Percentiles rank a stretch among this genome's conserved stretches.
These are phyloP conservation scores for Stegastes partitus DNA, from an alignment of 2,113 vertebrate species.

Conservation along the genomic window DNA sequence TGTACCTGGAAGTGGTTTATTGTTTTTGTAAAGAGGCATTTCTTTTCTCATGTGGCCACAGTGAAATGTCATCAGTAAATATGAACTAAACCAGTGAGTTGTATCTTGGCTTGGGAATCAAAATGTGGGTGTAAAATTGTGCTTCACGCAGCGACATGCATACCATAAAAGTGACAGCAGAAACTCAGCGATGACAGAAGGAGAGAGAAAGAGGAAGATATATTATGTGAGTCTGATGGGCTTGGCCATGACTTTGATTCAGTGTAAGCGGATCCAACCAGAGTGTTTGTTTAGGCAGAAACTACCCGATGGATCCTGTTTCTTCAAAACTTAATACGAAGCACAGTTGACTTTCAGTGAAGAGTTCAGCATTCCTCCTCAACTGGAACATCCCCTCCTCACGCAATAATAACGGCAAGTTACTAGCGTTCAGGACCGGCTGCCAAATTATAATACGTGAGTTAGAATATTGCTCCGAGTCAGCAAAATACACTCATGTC, in stretches of 20 bases:
- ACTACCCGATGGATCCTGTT: constrained; percentile 26
- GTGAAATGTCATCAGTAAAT: constrained; percentile 21
- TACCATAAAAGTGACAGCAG: constrained; percentile 47
- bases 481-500: constrained; percentile 32
- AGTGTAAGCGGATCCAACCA: constrained; percentile 35
- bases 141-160: background rate
- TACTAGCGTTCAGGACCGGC: constrained; percentile 7
- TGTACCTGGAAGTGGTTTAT: constrained; percentile 69
- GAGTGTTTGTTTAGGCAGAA: constrained; percentile 60
- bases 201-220: constrained; percentile 27
- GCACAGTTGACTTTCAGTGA: constrained; percentile 22
- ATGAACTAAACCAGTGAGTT: background rate
- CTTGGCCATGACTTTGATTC: constrained; percentile 40
- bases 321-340: constrained; percentile 43
- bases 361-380: constrained; percentile 52
- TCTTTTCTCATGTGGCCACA: constrained; percentile 17
- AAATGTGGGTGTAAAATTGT: constrained; percentile 28
- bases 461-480: constrained; percentile 26
- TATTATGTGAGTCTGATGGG: constrained; percentile 42
- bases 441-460: constrained; percentile 10
- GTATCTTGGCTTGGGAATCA: constrained; percentile 19
- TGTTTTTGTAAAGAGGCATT: constrained; percentile 50
- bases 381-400: constrained; percentile 40
- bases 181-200: constrained; percentile 42
- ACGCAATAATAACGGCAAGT: constrained; percentile 30